Evolutionary conservation across 2,888 invertebrate species (phyloP).

Genomic region (Chrysolina oricalcia): DNA sequence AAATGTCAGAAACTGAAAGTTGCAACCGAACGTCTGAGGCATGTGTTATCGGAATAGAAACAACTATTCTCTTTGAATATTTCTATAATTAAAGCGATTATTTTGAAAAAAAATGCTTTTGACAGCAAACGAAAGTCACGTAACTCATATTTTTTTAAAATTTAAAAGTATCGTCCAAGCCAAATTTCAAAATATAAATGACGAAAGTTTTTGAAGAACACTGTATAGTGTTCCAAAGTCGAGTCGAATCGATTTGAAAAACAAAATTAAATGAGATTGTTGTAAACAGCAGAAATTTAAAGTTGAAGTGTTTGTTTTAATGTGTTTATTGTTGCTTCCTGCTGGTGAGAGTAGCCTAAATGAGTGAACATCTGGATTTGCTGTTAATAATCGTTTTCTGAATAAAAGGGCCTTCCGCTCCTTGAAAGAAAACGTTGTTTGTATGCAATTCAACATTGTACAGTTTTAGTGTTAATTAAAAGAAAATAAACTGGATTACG

Average conservation of each 20-base stretch:
- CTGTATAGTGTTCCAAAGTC: too few species aligned
- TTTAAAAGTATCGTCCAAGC: too few species aligned
- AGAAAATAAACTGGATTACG: slow-evolving; percentile 4
- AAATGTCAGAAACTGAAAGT: too few species aligned
- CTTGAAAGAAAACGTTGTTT: slow-evolving; percentile 3
- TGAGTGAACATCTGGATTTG: not conserved
- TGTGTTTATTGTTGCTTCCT: not conserved
- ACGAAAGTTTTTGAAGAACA: too few species aligned
- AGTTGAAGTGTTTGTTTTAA: not conserved
- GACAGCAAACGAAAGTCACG: too few species aligned
- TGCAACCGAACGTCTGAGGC: too few species aligned
- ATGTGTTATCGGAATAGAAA: too few species aligned
- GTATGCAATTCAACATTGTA: not conserved
- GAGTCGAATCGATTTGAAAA: not conserved
- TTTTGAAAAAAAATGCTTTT: too few species aligned
- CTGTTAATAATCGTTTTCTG: not conserved
- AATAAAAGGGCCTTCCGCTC: not conserved
- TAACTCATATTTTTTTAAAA: too few species aligned
- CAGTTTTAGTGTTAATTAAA: not conserved
- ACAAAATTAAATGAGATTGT: not conserved
- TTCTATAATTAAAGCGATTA: too few species aligned
- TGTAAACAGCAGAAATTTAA: not conserved
- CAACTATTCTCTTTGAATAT: too few species aligned
- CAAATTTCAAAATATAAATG: too few species aligned
- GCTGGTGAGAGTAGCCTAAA: not conserved